phyloP scores from a whole-genome alignment of 1,140 invertebrate genomes.

The Zaprionus taronus region DNA sequence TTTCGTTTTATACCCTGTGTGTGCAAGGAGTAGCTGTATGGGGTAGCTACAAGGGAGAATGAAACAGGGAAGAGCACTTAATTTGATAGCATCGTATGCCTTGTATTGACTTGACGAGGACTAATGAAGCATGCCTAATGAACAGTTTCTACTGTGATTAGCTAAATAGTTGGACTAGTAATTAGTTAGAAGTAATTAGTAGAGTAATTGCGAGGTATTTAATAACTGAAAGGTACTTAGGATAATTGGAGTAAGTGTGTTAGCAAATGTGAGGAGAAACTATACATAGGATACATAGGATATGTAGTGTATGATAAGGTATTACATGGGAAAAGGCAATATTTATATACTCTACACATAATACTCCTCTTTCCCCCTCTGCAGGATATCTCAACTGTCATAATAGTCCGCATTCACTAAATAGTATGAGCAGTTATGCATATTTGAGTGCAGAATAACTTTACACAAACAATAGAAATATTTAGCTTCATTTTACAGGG shows the following conservation, averaged over 20 bases:
- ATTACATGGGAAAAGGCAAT: no score
- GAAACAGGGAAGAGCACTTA: background rate
- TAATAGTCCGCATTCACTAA: no score
- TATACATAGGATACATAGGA: background rate
- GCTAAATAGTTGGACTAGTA: background rate
- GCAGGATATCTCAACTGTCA: no score
- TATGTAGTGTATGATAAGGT: no score
- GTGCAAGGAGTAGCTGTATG: background rate
- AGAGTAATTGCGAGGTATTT: background rate
- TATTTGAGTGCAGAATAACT: no score
- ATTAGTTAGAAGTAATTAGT: background rate
- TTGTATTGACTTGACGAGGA: background rate
- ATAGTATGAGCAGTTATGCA: no score
- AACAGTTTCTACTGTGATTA: background rate
- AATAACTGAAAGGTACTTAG: background rate
- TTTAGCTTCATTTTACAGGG: no score
- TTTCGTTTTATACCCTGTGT: conserved; percentile 16
- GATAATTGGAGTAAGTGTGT: background rate
- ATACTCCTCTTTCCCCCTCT: no score
- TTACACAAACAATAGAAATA: no score
- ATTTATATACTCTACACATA: no score
- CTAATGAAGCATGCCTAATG: background rate
- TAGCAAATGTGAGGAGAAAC: background rate
- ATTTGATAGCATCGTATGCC: background rate
- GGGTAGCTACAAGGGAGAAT: background rate